Evolutionary conservation across 2,888 invertebrate genomes (phyloP), one percentile per base, ranked within the genome.

Genomic region (Cantharis flavilabris): DNA sequence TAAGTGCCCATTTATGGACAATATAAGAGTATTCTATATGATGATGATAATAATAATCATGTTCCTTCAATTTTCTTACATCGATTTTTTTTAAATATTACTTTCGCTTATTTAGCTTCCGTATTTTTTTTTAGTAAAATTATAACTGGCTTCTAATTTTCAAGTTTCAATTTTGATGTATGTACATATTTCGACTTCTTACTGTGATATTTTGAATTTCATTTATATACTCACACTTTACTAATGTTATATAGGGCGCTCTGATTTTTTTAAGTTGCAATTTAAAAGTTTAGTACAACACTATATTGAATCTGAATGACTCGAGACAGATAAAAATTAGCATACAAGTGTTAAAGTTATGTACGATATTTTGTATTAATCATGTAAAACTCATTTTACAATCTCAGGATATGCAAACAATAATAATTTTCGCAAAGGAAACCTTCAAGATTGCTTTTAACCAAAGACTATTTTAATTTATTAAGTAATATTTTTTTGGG

Each of bases 1-100:
- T 23, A 86, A 86, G 85, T 86, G 86, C 86, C 85, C 86, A 84
- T 82, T 83, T 79, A 84, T 83, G 86, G 86, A 86, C 86, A 86
- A 86, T 86, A 86, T 85, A 23, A 65, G 9, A 65, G 11, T 83
- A 80, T 76, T 69, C 65, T 49, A 72, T 20, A 73, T 75, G 62
- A 73, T 62, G 69, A 73, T 75, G 62, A 73, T 62, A 70, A 30
- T 62, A 70, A 30, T 33, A 33, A 33, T 77, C 77, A 79, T 81
- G 78, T 81, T 81, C 79, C 75, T 72, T n/a, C 7, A 49, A 49
- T 49, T n/a, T 49, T n/a, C 49, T 49, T 5, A 7, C 2, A 26
- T 76, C 26, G 73, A 28, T 74, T 77, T 49, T n/a, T n/a, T 49
- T 74, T 80, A 80, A 62, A 81, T 76, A 78, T 69, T 16, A 73